Base-by-base conservation (phyloP, 2,888 invertebrate genomes). In the Frankliniella intonsa region DNA sequence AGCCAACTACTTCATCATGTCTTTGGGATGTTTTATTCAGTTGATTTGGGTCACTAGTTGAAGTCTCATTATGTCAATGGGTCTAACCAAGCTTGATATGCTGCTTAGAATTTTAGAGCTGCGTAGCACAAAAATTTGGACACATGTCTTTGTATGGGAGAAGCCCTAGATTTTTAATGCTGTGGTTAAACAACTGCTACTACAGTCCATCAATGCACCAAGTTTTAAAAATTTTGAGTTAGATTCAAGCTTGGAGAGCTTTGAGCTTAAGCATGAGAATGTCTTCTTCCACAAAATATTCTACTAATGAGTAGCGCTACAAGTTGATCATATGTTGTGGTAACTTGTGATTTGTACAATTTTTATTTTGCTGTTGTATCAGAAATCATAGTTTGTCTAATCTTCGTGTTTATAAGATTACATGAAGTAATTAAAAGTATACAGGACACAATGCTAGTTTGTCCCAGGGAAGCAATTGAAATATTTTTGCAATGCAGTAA, bases 361-460 rank as follows among this genome's bases (percentile, higher is more conserved):
- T 27, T 82, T 50, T 83, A 51, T 81, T 27, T 76, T 69, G 50
- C 80, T 82, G 69, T 22, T 19, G 80, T 82, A 80, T 79, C 69
- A 79, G 80, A 82, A 80, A 51, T 55, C 62, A 25, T 19, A 79
- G 65, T 62, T 81, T 22, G 80, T 82, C 14, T 80, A 82, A 81
- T 81, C 81, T 82, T 85, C 86, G 86, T 81, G 51, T 83, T 12
- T 25, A 25, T 76, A 25, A 76, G 25, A 76, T 25, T 25, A 25
- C 22, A 25, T 22, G 25, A 76, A 9, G 25, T 76, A n/a, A 62
- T 62, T 62, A 62, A 62, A 62, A 19, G 62, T 62, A 62, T n/a
- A 62, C 62, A 62, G 69, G 69, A 25, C 25, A 25, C 25, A 22
- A 76, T 76, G 22, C 25, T 12, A 76, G 25, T 12, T 8, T 76